These are phyloP conservation scores for Hemitrygon akajei DNA, from an alignment of 2,797 vertebrate genomes.

Conservation along the genomic window DNA sequence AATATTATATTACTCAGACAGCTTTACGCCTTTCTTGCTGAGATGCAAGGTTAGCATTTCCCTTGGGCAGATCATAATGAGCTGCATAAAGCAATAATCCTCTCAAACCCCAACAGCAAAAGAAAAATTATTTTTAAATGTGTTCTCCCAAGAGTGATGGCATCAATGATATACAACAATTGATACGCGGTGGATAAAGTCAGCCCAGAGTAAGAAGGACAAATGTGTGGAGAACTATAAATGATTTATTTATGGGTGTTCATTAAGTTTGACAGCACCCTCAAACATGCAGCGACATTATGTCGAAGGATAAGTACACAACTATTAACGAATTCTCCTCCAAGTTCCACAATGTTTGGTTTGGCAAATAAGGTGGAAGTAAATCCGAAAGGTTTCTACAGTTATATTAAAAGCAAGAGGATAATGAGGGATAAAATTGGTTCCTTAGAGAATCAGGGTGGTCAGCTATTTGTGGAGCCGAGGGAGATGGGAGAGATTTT, in stretches of 20 bases:
- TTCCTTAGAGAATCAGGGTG: no score
- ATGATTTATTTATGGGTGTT: neutral
- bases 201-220: neutral
- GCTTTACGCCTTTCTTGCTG: neutral
- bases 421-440: no score
- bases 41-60: neutral
- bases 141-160: neutral
- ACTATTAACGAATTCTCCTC: no score
- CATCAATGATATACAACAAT: neutral
- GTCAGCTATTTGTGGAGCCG: no score
- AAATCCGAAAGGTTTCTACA: no score
- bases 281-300: neutral
- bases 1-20: neutral
- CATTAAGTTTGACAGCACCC: neutral
- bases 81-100: neutral
- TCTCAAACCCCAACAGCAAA: neutral
- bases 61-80: neutral
- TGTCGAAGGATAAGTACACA: no score
- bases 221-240: neutral
- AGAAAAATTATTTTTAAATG: neutral
- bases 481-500: no score
- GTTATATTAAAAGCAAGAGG: no score
- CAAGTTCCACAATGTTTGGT: no score
- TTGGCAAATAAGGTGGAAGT: no score
- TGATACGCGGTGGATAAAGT: neutral